These are phyloP conservation scores for Drosophila quadrilineata DNA, from an alignment of 1,140 invertebrate genomes.

Conservation along the genomic window DNA sequence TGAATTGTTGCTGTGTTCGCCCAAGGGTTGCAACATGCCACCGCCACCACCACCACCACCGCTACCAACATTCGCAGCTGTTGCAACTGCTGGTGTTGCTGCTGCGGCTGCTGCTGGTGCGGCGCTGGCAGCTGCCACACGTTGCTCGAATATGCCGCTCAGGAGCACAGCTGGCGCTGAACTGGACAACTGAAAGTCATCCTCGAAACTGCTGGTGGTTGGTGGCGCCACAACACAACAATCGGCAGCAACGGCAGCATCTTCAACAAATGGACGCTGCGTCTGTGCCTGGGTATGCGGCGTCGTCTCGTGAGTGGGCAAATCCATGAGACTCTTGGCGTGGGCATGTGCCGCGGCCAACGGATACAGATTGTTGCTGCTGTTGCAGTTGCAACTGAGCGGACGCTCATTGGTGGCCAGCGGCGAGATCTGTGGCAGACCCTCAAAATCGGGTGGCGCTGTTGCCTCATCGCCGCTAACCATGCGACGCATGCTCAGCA, in stretches of 20 bases:
- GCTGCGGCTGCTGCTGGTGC: not conserved
- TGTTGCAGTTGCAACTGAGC: conserved; percentile 74
- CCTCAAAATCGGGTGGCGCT: conserved; percentile 40
- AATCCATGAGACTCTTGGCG: conserved; percentile 64
- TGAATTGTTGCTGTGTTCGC: conserved; percentile 39
- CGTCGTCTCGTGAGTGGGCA: not conserved
- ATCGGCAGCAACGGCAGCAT: not conserved
- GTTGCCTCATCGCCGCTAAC: conserved; percentile 64
- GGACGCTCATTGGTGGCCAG: conserved; percentile 82
- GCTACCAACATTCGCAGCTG: not conserved
- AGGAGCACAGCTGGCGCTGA: conserved; percentile 71
- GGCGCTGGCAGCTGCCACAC: not conserved
- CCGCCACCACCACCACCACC: too few relatives aligned
- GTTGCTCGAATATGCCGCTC: conserved; percentile 46
- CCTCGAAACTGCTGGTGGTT: conserved; percentile 40
- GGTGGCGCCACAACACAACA: not conserved
- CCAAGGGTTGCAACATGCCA: conserved; percentile 1
- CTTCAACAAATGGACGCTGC: not conserved
- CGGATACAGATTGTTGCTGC: conserved; percentile 4
- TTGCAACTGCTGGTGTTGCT: not conserved
- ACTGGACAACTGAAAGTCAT: conserved; percentile 63
- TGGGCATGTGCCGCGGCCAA: conserved; percentile 50
- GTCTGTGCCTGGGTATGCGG: not conserved
- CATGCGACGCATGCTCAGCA: conserved; percentile 70
- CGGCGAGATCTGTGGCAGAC: conserved; percentile 55